Evolutionary conservation across 2,113 vertebrate species (phyloP).

Genomic region (Edolisoma coerulescens): DNA sequence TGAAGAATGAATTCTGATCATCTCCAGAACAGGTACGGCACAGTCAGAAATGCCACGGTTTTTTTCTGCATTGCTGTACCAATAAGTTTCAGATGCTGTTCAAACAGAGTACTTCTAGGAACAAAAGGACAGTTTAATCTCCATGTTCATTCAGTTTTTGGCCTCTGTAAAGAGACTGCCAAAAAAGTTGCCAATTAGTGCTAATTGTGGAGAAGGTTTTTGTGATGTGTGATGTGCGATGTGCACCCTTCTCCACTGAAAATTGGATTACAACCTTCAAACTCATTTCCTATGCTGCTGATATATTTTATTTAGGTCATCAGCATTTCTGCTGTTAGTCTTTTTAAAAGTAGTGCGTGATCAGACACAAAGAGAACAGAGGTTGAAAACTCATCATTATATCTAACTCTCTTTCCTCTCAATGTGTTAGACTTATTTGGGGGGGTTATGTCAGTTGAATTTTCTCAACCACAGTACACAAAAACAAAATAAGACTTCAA

Average conservation of each 20-base stretch:
- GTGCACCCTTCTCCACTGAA: slow-evolving; percentile 23
- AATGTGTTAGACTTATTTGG: neutral
- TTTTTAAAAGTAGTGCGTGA: neutral
- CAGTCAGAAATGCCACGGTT: neutral
- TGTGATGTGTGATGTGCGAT: slow-evolving; percentile 14
- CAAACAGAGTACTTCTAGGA: neutral
- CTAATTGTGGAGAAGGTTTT: slow-evolving; percentile 59
- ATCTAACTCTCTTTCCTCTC: neutral
- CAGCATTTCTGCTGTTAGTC: slow-evolving; percentile 9
- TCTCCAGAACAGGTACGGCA: neutral
- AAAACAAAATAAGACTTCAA: slow-evolving; percentile 11
- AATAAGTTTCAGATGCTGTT: neutral
- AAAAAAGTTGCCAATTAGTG: slow-evolving; percentile 71
- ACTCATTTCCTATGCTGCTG: slow-evolving; percentile 51
- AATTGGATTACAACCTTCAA: slow-evolving; percentile 62
- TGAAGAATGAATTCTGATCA: neutral
- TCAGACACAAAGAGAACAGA: neutral
- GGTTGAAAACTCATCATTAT: neutral
- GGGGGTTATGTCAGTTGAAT: neutral
- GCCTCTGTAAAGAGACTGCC: slow-evolving; percentile 48
- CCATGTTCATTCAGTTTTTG: slow-evolving; percentile 35
- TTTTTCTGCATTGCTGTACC: neutral
- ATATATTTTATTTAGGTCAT: slow-evolving; percentile 64
- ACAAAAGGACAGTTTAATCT: slow-evolving; percentile 35
- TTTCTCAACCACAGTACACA: neutral